Evolutionary conservation across 2,888 invertebrate species (phyloP).

Genomic region (Coelopa pilipes): DNA sequence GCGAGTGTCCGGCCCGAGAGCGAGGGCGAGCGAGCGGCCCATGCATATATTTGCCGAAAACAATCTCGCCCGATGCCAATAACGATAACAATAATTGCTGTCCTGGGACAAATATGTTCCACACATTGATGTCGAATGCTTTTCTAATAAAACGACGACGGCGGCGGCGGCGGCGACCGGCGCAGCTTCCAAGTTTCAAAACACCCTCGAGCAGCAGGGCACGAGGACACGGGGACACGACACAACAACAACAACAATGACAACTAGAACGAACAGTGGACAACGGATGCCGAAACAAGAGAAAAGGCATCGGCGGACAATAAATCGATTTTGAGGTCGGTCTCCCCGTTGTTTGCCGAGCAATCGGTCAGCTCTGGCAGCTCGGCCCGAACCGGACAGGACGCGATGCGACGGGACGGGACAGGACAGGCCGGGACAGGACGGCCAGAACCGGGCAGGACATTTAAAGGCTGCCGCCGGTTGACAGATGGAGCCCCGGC

Average conservation of each 20-base stretch:
- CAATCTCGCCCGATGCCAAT: conserved; percentile 36
- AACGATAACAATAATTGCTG: conserved; percentile 38
- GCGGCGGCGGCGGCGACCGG: background rate
- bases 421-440: too few species aligned
- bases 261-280: background rate
- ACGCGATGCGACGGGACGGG: too few species aligned
- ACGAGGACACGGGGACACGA: too few species aligned
- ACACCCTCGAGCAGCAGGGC: conserved; percentile 12
- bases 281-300: background rate
- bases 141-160: conserved; percentile 18
- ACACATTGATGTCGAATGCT: conserved; percentile 32
- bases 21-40: too few species aligned
- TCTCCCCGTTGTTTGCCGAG: conserved; percentile 15
- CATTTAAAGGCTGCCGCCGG: conserved; percentile 6
- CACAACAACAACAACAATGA: conserved; percentile 16
- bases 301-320: background rate
- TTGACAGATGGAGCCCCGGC: conserved; percentile 3
- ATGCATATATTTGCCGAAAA: conserved; percentile 13
- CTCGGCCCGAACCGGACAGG: background rate
- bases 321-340: conserved; percentile 30
- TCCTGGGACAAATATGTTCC: conserved; percentile 35
- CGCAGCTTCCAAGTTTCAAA: conserved; percentile 10
- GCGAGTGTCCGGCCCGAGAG: too few species aligned
- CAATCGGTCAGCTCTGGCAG: conserved; percentile 16
- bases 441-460: too few species aligned